Evolutionary conservation across 2,797 vertebrate species (phyloP).

Genomic region (Rhinichthys osculus): DNA sequence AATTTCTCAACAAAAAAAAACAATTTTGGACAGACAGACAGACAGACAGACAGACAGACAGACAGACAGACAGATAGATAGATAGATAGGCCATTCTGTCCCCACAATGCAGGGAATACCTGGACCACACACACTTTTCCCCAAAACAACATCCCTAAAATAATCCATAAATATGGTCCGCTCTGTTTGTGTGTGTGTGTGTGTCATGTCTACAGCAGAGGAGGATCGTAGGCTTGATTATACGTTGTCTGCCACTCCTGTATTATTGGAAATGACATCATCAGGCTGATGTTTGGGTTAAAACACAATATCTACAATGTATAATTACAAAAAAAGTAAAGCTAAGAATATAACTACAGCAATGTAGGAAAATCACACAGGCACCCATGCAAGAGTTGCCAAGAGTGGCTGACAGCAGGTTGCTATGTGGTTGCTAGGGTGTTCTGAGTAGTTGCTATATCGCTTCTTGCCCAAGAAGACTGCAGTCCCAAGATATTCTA

Average conservation of each 20-base stretch:
- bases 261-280: conserved; percentile 44
- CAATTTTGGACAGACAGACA: no score
- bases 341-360: conserved; percentile 27
- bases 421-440: conserved; percentile 27
- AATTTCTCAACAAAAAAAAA: no score
- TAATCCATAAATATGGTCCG: conserved; percentile 3
- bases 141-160: not conserved
- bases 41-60: no score
- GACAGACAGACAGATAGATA: no score
- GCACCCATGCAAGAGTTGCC: not conserved
- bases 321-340: conserved; percentile 27
- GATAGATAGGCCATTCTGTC: no score
- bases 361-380: conserved; percentile 17
- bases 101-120: not conserved
- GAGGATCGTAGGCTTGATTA: conserved; percentile 29
- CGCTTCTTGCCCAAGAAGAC: not conserved
- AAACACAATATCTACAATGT: conserved; percentile 27
- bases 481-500: not conserved
- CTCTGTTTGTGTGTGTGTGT: not conserved
- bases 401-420: conserved; percentile 1
- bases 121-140: not conserved
- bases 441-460: not conserved
- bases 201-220: conserved; percentile 28
- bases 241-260: not conserved
- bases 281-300: conserved; percentile 33